Evolutionary conservation across 2,113 vertebrate species (phyloP), one percentile per base, ranked within the genome.

Genomic region (Gambusia holbrooki): DNA sequence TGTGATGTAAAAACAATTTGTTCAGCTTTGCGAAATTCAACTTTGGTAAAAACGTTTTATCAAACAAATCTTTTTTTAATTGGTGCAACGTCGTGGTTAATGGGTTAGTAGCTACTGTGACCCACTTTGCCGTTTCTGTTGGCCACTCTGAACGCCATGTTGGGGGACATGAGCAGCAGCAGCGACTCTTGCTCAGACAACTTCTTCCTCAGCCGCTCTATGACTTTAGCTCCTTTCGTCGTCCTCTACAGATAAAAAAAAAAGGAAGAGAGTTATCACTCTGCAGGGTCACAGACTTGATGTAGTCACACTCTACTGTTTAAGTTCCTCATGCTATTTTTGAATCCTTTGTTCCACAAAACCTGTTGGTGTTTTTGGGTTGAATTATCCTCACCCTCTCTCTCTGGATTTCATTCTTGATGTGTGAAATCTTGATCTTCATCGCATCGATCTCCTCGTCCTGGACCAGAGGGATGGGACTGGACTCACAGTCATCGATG

Each of bases 391-490:
- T 66, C 85, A 97, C 97, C 95, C 97, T 99, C 71, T 99, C 97
- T 78, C 97, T 94, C 84, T 98, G 97, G 66, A 99, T 96, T 42
- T 99, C 96, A 0, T 94, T 98, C 93, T 97, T 99, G 87, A 99
- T 95, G 84, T 97, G 97, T 42, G 97, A 98, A 85, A 99, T 98
- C 92, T 96, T 98, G 73, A 97, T 96, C 92, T 98, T 99, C 94
- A 99, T 94, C 63, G 96, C 93, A 12, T 99, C 97, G n/a, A 98
- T 93, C 65, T 99, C 97, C 89, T 98, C 97, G 0, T 98, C 97
- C 5, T 95, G 96, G 70, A 97, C 95, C 82, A 97, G 92, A 0
- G 97, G 96, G 86, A 98, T 95, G 54, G 96, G 94, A 1, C 90
- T 93, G 3, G 94, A 94, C 88, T 98, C 97, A 0, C 94, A 94